phyloP scores from a whole-genome alignment of 2,113 vertebrate genomes.

The Triplophysa siluroides region DNA sequence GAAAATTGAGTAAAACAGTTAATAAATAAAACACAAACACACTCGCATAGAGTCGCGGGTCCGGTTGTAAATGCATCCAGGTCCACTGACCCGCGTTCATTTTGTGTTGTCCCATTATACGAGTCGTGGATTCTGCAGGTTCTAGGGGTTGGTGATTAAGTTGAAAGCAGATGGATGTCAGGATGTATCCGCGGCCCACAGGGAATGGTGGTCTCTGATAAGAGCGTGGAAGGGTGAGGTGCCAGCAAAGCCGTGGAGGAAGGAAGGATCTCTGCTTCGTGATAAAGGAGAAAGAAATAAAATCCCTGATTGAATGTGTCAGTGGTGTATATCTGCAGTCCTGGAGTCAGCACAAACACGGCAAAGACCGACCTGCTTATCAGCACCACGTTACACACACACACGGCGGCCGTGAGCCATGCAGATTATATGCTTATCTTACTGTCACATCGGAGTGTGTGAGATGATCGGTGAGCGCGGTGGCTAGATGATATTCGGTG shows the following conservation, averaged over 20 bases:
- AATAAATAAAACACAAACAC: constrained; percentile 19
- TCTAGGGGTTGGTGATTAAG: constrained; percentile 30
- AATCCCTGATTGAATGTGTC: constrained; percentile 51
- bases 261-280: constrained; percentile 9
- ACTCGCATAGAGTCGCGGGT: neutral
- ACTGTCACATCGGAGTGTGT: constrained; percentile 26
- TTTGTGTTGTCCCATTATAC: neutral
- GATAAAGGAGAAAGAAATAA: constrained; percentile 48
- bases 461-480: constrained; percentile 2
- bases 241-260: neutral
- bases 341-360: constrained; percentile 29
- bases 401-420: constrained; percentile 14
- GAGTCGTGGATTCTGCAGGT: constrained; percentile 4
- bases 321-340: constrained; percentile 40
- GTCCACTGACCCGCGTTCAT: constrained; percentile 7
- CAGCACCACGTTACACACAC: constrained; percentile 46
- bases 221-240: constrained; percentile 5
- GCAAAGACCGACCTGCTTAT: constrained; percentile 43
- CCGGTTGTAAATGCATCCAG: constrained; percentile 13
- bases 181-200: neutral
- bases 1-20: neutral
- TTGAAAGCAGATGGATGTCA: constrained; percentile 39
- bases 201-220: constrained; percentile 39
- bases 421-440: constrained; percentile 33
- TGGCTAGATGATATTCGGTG: constrained; percentile 16